phyloP scores from a whole-genome alignment of 1,140 invertebrate species.

The Aricia agestis region DNA sequence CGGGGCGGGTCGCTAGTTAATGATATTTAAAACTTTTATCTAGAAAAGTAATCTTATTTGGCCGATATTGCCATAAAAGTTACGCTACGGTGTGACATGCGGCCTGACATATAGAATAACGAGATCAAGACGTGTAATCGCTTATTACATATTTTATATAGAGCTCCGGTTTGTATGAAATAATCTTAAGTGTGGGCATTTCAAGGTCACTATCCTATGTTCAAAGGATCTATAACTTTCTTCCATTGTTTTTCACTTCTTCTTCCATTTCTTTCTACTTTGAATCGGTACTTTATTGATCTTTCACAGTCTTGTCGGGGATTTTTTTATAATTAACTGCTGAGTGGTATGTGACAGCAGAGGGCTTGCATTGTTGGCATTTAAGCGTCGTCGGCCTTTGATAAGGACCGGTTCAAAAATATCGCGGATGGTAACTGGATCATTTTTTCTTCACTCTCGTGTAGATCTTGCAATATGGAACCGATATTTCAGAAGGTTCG shows the following conservation, averaged over 20 bases:
- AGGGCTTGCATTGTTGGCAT: neutral
- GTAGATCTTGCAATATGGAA: too few species aligned
- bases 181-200: conserved; percentile 9
- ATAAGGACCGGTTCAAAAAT: neutral
- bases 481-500: too few species aligned
- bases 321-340: neutral
- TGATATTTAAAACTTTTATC: neutral
- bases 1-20: too few species aligned
- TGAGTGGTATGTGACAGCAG: neutral
- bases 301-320: neutral
- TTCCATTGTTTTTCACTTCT: neutral
- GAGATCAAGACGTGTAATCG: conserved; percentile 20
- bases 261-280: neutral
- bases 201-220: neutral
- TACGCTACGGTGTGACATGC: conserved; percentile 12
- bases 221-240: neutral
- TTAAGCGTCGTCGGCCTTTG: neutral
- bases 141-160: conserved; percentile 4
- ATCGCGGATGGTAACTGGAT: neutral
- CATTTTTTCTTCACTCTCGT: neutral
- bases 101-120: conserved; percentile 17
- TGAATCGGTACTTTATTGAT: too few species aligned
- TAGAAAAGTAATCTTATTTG: neutral
- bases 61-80: neutral
- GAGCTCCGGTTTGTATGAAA: conserved; percentile 17